Base-by-base conservation (phyloP, 92 coral and sea anemone genomes). In the Porites lobata region DNA sequence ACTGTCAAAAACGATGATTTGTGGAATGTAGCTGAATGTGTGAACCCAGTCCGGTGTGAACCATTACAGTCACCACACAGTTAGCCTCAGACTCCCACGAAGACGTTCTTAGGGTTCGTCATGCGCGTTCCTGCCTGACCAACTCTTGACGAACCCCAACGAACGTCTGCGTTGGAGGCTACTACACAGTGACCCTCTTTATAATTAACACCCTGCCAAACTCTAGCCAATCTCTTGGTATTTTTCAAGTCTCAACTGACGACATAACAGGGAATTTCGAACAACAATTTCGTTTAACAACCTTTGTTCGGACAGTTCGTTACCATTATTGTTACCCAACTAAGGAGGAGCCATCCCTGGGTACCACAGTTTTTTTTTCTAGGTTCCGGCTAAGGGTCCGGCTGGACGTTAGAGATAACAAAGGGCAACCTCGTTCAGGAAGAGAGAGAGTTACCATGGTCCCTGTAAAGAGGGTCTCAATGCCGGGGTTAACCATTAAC, bases 191-290 rank as follows among this genome's bases (percentile, higher is more conserved):
- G 65, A 61, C 65, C 65, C 65, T 61, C 65, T 61, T 61, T 61
- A 61, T 61, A 61, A 7, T 61, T 62, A n/a, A 62, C 66, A n/a
- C 66, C 14, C 12, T 62, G 66, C 18, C 66, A 62, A 62, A 62
- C 66, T 62, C 66, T 62, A 62, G n/a, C 66, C n/a, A 62, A 62
- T 62, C 66, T 62, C 66, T 62, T 62, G 66, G 66, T 62, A 62
- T 62, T 62, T 62, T 62, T 62, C 12, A 1, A 9, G n/a, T 62
- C 66, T 62, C 13, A 13, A 62, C 66, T 62, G n/a, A 62, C 66
- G 14, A 10, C 66, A 7, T 62, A 62, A 38, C 66, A 10, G 66
- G 66, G 66, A 62, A 62, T 62, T 61, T 61, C 65, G 65, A 61
- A 10, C 65, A 61, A 61, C 65, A 61, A 1, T 61, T 61, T 61